phyloP scores from a whole-genome alignment of 1,140 invertebrate genomes.

The Carposina sasakii region DNA sequence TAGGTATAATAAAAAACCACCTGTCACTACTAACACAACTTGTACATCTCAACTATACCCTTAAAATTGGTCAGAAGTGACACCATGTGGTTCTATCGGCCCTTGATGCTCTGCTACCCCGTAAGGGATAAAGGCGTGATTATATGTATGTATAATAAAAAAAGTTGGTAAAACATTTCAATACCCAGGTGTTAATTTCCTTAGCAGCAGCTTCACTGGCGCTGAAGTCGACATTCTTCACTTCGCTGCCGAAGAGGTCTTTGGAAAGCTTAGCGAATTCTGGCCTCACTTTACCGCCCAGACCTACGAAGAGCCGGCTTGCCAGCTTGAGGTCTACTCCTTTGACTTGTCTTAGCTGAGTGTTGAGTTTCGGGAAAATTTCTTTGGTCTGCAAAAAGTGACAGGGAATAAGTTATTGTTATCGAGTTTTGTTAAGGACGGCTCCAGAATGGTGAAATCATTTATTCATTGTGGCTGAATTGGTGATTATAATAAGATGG shows the following conservation, averaged over 20 bases:
- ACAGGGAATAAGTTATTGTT: neutral
- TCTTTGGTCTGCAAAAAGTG: slow-evolving; percentile 33
- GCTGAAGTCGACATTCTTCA: slow-evolving; percentile 38
- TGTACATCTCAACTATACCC: too few relatives aligned
- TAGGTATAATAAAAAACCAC: too few relatives aligned
- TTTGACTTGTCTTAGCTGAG: slow-evolving; percentile 20
- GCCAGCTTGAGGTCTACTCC: slow-evolving; percentile 30
- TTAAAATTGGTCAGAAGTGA: too few relatives aligned
- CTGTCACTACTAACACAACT: too few relatives aligned
- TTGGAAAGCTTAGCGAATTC: slow-evolving; percentile 24
- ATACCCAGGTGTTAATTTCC: slow-evolving; percentile 72
- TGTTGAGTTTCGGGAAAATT: slow-evolving; percentile 23
- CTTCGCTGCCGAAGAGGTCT: slow-evolving; percentile 32
- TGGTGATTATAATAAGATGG: too few relatives aligned
- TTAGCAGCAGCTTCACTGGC: slow-evolving; percentile 31
- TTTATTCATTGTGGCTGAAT: too few relatives aligned
- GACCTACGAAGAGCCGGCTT: slow-evolving; percentile 26
- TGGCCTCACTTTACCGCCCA: slow-evolving; percentile 16
- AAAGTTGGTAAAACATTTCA: neutral
- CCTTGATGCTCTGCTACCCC: slow-evolving; percentile 78
- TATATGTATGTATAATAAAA: neutral
- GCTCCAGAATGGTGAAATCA: too few relatives aligned
- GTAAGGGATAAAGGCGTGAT: slow-evolving; percentile 8
- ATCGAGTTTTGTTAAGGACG: too few relatives aligned
- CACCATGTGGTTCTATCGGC: too few relatives aligned